These are phyloP conservation scores for Apostichopus japonicus DNA, from an alignment of 35 echinoderm and acorn worm genomes.

Conservation along the genomic window DNA sequence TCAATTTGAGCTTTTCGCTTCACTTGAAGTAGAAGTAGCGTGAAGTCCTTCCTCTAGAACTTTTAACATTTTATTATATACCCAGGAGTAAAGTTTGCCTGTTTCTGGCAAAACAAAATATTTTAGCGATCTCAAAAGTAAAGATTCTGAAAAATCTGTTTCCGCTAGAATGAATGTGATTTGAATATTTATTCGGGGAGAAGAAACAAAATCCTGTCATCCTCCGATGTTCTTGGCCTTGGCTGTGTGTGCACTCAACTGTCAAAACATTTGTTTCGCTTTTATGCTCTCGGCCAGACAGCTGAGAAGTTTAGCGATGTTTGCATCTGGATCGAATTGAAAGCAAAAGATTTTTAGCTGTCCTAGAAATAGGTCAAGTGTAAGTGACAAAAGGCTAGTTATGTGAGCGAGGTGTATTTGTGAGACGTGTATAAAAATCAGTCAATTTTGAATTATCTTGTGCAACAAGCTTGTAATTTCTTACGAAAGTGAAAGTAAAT, in stretches of 20 bases:
- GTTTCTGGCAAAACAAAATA: too few species aligned
- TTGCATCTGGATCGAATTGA: not conserved
- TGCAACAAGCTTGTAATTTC: slow-evolving; percentile 40
- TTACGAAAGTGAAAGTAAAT: slow-evolving; percentile 17
- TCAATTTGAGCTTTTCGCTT: too few species aligned
- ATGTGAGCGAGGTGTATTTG: too few species aligned
- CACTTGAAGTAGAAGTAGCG: too few species aligned
- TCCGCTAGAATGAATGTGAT: not conserved
- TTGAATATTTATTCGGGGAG: not conserved
- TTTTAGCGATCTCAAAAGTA: too few species aligned
- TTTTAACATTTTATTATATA: too few species aligned
- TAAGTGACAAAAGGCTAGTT: not conserved
- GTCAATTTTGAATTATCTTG: slow-evolving; percentile 26
- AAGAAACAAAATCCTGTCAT: not conserved
- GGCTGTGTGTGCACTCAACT: not conserved
- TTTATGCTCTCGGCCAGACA: not conserved
- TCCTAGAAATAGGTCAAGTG: not conserved
- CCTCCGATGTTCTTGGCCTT: not conserved
- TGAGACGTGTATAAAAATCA: not conserved
- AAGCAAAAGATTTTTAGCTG: not conserved
- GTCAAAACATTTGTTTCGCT: not conserved
- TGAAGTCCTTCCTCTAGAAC: too few species aligned
- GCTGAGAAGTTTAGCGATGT: not conserved
- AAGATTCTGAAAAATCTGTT: not conserved
- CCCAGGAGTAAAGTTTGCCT: too few species aligned